A percentile compares a stretch with the other conserved stretches of the same genome.
Evolutionary conservation across 1,140 invertebrate genomes (phyloP).

Genomic region (Leptinotarsa defecta): DNA sequence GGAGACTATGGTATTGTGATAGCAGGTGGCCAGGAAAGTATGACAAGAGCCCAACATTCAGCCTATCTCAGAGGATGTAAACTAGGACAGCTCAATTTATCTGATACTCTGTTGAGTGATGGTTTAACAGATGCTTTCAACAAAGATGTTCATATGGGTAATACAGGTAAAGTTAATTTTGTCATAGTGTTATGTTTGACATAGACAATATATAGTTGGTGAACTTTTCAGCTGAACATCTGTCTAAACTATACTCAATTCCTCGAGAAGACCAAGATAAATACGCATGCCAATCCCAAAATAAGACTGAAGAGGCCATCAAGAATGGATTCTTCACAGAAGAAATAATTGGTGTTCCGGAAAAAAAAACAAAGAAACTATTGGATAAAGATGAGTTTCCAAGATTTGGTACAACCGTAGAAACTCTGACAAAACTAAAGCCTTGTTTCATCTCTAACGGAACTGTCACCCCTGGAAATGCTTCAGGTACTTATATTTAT

Average conservation of each 20-base stretch:
- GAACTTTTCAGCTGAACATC: slow-evolving; percentile 71
- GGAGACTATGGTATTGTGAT: slow-evolving; percentile 76
- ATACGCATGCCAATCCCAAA: slow-evolving; percentile 75
- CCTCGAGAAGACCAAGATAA: slow-evolving; percentile 76
- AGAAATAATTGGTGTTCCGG: slow-evolving; percentile 73
- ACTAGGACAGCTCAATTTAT: slow-evolving; percentile 69
- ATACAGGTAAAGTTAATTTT: slow-evolving; percentile 67
- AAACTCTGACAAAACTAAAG: slow-evolving; percentile 65
- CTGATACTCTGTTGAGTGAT: slow-evolving; percentile 77
- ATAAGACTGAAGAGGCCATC: slow-evolving; percentile 68
- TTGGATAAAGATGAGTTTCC: slow-evolving; percentile 74
- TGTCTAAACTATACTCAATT: slow-evolving; percentile 73
- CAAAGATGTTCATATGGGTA: slow-evolving; percentile 79
- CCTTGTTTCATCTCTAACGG: slow-evolving; percentile 69
- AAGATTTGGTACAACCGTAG: slow-evolving; percentile 63
- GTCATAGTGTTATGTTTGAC: no score
- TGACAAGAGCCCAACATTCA: slow-evolving; percentile 80
- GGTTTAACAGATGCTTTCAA: slow-evolving; percentile 81
- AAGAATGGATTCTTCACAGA: slow-evolving; percentile 69
- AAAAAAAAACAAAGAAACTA: slow-evolving; percentile 60
- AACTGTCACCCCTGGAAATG: slow-evolving; percentile 79
- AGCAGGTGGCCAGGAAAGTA: slow-evolving; percentile 85
- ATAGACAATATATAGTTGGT: neutral
- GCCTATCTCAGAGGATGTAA: slow-evolving; percentile 71
- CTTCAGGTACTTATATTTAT: slow-evolving; percentile 62